These are phyloP conservation scores for Norana najaformis DNA, from an alignment of 2,888 invertebrate genomes.

Conservation along the genomic window DNA sequence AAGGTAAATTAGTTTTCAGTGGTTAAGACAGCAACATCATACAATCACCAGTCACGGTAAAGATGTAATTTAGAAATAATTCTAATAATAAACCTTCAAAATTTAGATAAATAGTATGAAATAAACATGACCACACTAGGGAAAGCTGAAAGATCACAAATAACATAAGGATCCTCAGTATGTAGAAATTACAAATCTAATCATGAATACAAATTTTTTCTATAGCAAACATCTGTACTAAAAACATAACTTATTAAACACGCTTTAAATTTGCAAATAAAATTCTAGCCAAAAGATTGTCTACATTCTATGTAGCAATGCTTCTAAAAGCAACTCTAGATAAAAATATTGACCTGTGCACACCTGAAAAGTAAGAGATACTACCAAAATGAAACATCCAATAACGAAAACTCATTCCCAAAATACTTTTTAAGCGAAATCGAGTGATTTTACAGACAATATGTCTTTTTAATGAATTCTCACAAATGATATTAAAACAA, in stretches of 20 bases:
- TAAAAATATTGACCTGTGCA: neutral
- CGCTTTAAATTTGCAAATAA: too few species aligned
- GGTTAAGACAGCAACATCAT: too few species aligned
- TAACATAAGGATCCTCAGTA: neutral
- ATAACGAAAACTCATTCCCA: neutral
- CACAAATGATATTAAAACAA: neutral
- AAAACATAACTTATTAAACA: too few species aligned
- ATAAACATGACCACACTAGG: neutral
- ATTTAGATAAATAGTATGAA: neutral
- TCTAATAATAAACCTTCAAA: neutral
- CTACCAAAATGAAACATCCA: neutral
- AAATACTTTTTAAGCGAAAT: neutral
- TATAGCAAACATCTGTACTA: too few species aligned
- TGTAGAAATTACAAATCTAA: neutral
- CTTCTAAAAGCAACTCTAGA: neutral
- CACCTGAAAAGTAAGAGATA: too few species aligned
- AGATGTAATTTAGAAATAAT: neutral
- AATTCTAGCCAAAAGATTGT: neutral
- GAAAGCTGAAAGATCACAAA: too few species aligned
- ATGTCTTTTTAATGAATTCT: neutral
- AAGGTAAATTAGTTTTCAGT: too few species aligned
- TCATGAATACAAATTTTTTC: neutral
- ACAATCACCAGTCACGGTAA: neutral
- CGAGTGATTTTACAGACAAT: neutral
- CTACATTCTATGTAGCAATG: neutral